Evolutionary conservation across 2,797 vertebrate species (phyloP), one percentile per base, ranked within the genome.

Genomic region (Dendrocincla fuliginosa): DNA sequence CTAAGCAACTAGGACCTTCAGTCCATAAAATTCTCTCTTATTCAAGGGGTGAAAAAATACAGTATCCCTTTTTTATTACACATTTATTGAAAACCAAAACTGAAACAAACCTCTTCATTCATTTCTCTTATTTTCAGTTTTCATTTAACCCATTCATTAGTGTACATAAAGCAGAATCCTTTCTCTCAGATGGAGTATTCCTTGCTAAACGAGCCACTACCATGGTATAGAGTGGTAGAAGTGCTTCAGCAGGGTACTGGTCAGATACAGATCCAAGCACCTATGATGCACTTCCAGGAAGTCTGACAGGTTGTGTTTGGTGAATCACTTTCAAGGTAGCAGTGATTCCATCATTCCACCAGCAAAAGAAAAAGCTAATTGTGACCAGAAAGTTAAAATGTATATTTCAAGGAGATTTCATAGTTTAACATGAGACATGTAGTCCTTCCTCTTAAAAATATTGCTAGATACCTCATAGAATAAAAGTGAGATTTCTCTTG

Each of bases 61-160:
- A 35, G n/a, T 24, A 41, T 61, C 27, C 4, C 4, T 0, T 20
- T 30, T 52, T 65, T 35, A 19, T 35, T 55, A 23, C 16, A 4
- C 46, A 8, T 44, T 4, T n/a, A 13, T 60, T 30, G 0, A 1
- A 50, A 53, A 64, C 30, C 0, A 1, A 52, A 53, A 70, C 30
- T 10, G 33, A 57, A 37, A 13, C 11, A 59, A 60, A 3, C 9
- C 8, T n/a, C 7, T 70, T 55, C 8, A 42, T 53, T 89, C 0
- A 50, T 87, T 91, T 78, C 6, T 74, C 9, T 53, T 69, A 24
- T 46, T 60, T 83, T 64, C n/a, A 32, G 5, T 88, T 88, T 79
- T 71, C 2, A 33, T 76, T 79, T 83, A 68, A 28, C 50, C 9
- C 12, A 27, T 86, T 86, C 33, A 17, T 73, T 69, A 20, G 9